phyloP scores from a whole-genome alignment of 2,797 vertebrate species.

The Mastacembelus armatus region DNA sequence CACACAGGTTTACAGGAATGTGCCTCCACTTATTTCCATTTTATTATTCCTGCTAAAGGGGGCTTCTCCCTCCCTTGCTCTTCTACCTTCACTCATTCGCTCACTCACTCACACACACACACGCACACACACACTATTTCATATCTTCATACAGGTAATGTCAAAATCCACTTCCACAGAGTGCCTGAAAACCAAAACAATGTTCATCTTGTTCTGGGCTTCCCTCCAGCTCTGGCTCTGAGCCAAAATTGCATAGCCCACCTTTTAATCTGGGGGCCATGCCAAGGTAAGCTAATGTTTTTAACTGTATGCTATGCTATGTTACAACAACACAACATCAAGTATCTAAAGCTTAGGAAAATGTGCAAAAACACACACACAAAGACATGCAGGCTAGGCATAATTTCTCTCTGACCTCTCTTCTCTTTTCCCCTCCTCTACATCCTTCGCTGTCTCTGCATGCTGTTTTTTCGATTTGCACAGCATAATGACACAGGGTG shows the following conservation, averaged over 20 bases:
- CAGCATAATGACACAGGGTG: slow-evolving; percentile 94
- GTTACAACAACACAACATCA: not conserved
- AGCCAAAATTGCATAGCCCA: slow-evolving; percentile 58
- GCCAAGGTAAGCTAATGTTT: slow-evolving; percentile 41
- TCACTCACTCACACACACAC: too few species aligned
- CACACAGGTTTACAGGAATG: slow-evolving; percentile 56
- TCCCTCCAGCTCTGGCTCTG: slow-evolving; percentile 63
- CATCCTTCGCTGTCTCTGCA: slow-evolving; percentile 56
- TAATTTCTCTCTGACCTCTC: slow-evolving; percentile 36
- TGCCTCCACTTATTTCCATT: slow-evolving; percentile 71
- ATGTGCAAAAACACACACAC: too few species aligned
- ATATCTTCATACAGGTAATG: slow-evolving; percentile 65
- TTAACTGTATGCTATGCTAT: not conserved
- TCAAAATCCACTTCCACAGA: slow-evolving; percentile 74
- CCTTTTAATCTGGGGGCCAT: slow-evolving; percentile 47
- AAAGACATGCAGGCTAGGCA: slow-evolving; percentile 28
- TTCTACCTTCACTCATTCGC: slow-evolving; percentile 18
- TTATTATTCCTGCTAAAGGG: slow-evolving; percentile 49
- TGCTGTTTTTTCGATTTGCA: slow-evolving; percentile 87
- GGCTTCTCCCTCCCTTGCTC: slow-evolving; percentile 28
- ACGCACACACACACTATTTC: slow-evolving; percentile 3
- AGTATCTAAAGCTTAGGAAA: slow-evolving; percentile 18
- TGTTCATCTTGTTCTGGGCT: slow-evolving; percentile 81
- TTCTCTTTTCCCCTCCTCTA: slow-evolving; percentile 15
- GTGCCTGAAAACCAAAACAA: slow-evolving; percentile 76